Evolutionary conservation across 2,888 invertebrate species (phyloP).

Genomic region (Vannuccia rotundouncinata): DNA sequence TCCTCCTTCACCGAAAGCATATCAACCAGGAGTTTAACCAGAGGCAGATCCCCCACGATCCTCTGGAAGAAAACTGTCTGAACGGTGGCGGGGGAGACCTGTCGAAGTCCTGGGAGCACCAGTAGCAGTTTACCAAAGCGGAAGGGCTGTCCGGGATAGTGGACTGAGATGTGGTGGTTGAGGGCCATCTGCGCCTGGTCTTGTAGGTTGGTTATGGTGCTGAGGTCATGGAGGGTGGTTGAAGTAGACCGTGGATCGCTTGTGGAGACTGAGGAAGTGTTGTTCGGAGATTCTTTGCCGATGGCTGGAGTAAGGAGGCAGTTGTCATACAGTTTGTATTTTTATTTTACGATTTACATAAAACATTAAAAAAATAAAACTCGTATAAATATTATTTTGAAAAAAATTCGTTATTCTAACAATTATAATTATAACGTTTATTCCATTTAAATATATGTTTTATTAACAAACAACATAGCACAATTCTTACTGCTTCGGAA

Average conservation of each 20-base stretch:
- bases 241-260: not conserved
- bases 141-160: conserved; percentile 66
- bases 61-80: conserved; percentile 72
- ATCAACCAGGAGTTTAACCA: conserved; percentile 66
- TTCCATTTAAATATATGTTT: not conserved
- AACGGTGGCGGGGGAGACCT: conserved; percentile 60
- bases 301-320: not conserved
- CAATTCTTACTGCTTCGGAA: conserved; percentile 66
- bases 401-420: too few species aligned
- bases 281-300: not conserved
- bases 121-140: conserved; percentile 70
- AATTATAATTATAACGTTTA: not conserved
- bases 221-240: conserved; percentile 59
- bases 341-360: too few species aligned
- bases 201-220: conserved; percentile 66
- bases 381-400: too few species aligned
- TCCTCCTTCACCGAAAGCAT: conserved; percentile 57
- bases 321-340: too few species aligned
- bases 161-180: conserved; percentile 64
- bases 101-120: conserved; percentile 65
- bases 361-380: too few species aligned
- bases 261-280: not conserved
- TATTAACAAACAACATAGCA: not conserved
- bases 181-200: conserved; percentile 70
- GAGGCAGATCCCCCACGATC: conserved; percentile 69